These are phyloP conservation scores for Drosophila mimica DNA, from an alignment of 2,888 invertebrate genomes.

Conservation along the genomic window DNA sequence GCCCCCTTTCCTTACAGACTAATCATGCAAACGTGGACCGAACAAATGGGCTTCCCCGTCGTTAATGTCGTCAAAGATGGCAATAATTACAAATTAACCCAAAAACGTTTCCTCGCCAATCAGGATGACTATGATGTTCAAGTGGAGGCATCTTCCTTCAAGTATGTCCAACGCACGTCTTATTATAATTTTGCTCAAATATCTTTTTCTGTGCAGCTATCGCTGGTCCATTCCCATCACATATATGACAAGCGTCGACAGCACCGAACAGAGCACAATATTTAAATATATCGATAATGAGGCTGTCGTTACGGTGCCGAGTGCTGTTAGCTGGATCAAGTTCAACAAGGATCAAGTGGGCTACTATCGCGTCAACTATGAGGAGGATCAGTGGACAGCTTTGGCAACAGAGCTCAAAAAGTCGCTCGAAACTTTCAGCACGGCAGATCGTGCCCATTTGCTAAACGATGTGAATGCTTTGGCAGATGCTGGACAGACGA, in stretches of 20 bases:
- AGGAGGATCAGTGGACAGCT: conserved; percentile 88
- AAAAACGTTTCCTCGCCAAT: conserved; percentile 91
- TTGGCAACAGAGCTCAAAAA: conserved; percentile 82
- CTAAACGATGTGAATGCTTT: conserved; percentile 93
- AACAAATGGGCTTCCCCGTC: conserved; percentile 95
- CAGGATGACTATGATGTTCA: conserved; percentile 86
- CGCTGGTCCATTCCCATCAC: conserved; percentile 95
- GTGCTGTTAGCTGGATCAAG: conserved; percentile 90
- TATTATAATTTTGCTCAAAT: not conserved
- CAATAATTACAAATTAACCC: conserved; percentile 88
- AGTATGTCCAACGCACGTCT: conserved; percentile 83
- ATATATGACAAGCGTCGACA: conserved; percentile 87
- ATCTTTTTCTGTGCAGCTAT: conserved; percentile 86
- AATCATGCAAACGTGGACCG: conserved; percentile 95
- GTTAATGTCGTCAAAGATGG: conserved; percentile 87
- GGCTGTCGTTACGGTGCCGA: conserved; percentile 85
- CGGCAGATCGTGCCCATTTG: conserved; percentile 91
- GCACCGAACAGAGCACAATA: conserved; percentile 81
- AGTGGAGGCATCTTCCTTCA: conserved; percentile 86
- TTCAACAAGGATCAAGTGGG: conserved; percentile 94
- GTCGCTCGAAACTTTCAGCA: conserved; percentile 84
- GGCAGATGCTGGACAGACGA: conserved; percentile 89
- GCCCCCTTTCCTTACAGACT: conserved; percentile 81
- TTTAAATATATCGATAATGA: conserved; percentile 83
- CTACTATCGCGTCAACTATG: conserved; percentile 95